These are phyloP conservation scores for Takifugu rubripes DNA, from an alignment of 2,797 vertebrate genomes.

Conservation along the genomic window DNA sequence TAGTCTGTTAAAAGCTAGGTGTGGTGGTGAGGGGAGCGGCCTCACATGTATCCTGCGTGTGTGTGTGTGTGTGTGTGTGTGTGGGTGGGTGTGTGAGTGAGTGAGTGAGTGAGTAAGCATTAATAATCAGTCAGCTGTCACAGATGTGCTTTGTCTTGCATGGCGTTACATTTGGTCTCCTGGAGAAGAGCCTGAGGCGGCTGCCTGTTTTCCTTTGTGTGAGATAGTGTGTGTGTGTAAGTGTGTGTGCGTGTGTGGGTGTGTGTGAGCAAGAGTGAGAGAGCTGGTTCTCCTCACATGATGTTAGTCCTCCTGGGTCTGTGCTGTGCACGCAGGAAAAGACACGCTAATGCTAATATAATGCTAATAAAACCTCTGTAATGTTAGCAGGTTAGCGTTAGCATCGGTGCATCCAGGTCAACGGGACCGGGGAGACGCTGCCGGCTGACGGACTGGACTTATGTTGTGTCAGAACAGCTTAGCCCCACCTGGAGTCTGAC, in stretches of 20 bases:
- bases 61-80: too few species aligned
- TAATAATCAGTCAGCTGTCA: constrained; percentile 64
- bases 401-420: too few species aligned
- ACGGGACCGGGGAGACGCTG: too few species aligned
- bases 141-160: constrained; percentile 56
- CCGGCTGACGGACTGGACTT: too few species aligned
- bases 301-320: constrained; percentile 31
- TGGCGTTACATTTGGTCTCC: constrained; percentile 49
- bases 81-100: constrained; percentile 7
- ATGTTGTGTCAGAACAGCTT: too few species aligned
- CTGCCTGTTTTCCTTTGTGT: background rate
- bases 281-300: constrained; percentile 44
- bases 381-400: too few species aligned
- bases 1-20: constrained; percentile 45
- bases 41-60: background rate
- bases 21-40: constrained; percentile 29
- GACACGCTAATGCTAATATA: constrained; percentile 8
- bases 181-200: constrained; percentile 47
- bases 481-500: background rate
- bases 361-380: too few species aligned
- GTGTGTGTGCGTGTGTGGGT: constrained; percentile 1
- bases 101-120: constrained; percentile 58
- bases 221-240: too few species aligned
- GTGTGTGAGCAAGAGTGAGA: constrained; percentile 15
- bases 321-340: background rate